Conservation (phyloP, 2,113 vertebrate species). For the Odontophorus gujanensis region DNA sequence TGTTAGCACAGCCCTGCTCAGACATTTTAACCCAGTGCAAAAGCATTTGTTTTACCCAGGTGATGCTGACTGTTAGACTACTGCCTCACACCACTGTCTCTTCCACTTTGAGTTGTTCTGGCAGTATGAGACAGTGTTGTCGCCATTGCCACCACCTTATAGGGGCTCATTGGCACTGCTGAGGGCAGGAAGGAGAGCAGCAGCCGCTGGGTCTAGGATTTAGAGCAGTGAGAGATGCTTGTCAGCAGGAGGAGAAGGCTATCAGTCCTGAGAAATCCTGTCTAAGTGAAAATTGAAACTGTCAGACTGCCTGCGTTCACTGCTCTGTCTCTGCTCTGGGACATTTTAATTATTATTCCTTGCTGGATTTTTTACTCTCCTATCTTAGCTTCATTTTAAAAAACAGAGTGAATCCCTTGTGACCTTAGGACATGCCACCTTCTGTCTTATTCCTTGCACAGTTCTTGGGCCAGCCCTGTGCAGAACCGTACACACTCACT, state of each 20-base stretch:
- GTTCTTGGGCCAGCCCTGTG: neutral
- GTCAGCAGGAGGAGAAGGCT: constrained; percentile 57
- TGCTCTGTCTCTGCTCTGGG: constrained; percentile 44
- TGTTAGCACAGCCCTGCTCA: neutral
- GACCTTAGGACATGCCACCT: constrained; percentile 7
- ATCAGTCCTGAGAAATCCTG: constrained; percentile 54
- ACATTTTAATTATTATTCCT: constrained; percentile 24
- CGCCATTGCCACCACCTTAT: neutral
- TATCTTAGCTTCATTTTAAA: constrained; percentile 66
- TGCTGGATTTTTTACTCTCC: neutral
- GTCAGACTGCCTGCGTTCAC: constrained; percentile 61
- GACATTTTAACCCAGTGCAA: neutral
- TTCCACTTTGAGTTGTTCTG: neutral
- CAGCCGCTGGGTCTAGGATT: constrained; percentile 43
- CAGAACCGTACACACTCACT: neutral
- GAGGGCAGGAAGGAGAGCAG: constrained; percentile 24
- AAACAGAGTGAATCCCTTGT: constrained; percentile 60
- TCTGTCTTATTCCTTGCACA: neutral
- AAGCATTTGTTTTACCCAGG: neutral
- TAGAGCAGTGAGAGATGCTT: constrained; percentile 37
- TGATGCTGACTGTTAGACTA: neutral
- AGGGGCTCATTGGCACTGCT: neutral
- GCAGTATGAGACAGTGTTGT: too few relatives aligned
- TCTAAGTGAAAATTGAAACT: constrained; percentile 77
- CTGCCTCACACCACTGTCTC: neutral